Evolutionary conservation across 2,113 vertebrate species (phyloP), one percentile per base, ranked within the genome.

Genomic region (Lutjanus erythropterus): DNA sequence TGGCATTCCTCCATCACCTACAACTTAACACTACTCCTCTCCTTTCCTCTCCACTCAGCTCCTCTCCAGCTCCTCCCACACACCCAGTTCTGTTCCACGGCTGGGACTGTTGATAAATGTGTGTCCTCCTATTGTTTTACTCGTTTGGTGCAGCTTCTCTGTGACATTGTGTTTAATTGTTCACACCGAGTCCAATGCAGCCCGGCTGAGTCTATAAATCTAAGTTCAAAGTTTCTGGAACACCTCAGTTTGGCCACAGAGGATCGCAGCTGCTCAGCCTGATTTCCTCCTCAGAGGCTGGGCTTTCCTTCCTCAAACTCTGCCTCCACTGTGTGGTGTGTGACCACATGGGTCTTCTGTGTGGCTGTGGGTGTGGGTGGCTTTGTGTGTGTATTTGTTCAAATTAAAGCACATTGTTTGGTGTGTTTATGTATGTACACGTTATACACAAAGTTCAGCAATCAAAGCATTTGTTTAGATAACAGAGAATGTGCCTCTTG

Each of bases 381-480:
- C 49, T 85, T 55, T 62, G 55, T 69, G 62, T 47, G 73, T 64
- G 62, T 68, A 44, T 82, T 69, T 73, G 31, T 66, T 62, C 65
- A 50, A 86, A 87, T 91, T 74, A 87, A 77, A 75, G 65, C 66
- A 5, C 77, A 83, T 87, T 89, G 84, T 87, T 86, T 55, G 47
- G 59, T 31, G 64, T 74, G 59, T 78, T 74, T 62, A 53, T 62
- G 42, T 69, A 33, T 62, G 60, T 46, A 71, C 60, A 56, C 21
- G 33, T 67, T n/a, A 52, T 33, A 68, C 12, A 50, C 47, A 76
- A 56, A 83, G 55, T 72, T 89, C 49, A 69, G 84, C 50, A 90
- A 92, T 93, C 88, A 93, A 68, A 88, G 80, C 55, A 41, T 84
- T 92, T 93, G 92, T 93, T 89, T 86, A 23, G 41, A 82, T 79